Conservation (phyloP, 2,113 vertebrate genomes). For the Isurus oxyrinchus region DNA sequence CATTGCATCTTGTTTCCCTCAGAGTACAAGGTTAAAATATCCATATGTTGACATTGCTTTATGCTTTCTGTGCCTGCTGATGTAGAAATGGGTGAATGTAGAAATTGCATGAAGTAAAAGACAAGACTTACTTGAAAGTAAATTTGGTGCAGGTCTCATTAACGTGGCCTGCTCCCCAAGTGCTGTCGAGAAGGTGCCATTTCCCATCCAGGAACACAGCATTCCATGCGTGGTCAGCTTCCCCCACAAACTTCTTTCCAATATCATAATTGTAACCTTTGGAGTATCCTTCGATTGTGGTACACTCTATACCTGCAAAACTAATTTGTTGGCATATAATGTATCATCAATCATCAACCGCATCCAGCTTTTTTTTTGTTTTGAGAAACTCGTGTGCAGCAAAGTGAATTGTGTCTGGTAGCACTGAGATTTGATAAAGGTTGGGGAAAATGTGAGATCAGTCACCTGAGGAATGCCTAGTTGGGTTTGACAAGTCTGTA, state of each 20-base stretch:
- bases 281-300: constrained; percentile 61
- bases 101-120: not conserved
- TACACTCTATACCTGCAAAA: constrained; percentile 63
- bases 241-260: constrained; percentile 58
- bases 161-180: constrained; percentile 67
- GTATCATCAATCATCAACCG: not conserved
- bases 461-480: not conserved
- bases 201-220: constrained; percentile 62
- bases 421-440: not conserved
- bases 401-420: not conserved
- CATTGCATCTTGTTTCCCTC: too few species aligned
- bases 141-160: constrained; percentile 57
- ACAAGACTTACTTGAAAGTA: constrained; percentile 58
- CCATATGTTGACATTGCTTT: not conserved
- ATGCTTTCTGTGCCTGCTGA: not conserved
- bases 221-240: constrained; percentile 65
- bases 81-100: not conserved
- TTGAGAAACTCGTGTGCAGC: not conserved
- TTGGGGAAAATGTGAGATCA: not conserved
- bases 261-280: constrained; percentile 61
- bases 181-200: constrained; percentile 74
- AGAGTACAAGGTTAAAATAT: not conserved
- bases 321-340: constrained; percentile 45
- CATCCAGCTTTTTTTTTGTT: not conserved
- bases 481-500: not conserved